Evolutionary conservation across 2,113 vertebrate genomes (phyloP), one percentile per base, ranked within the genome.

Genomic region (Lophotis ruficrista): DNA sequence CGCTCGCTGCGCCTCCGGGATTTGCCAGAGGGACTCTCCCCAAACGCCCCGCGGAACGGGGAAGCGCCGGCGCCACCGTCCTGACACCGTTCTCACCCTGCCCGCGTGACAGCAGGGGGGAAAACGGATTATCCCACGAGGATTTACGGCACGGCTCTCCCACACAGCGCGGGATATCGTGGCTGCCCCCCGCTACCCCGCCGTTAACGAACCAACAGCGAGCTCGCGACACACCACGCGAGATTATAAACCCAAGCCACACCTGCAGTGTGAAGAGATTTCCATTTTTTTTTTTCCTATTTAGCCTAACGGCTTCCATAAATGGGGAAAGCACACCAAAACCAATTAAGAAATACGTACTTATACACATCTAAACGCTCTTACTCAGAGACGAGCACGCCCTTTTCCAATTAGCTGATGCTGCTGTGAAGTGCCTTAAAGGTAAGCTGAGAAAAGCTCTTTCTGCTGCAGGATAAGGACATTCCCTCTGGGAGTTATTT

Each of bases 41-140:
- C 25, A 38, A 1, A 35, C 0, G 2, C 20, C 37, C n/a, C n/a
- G n/a, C n/a, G n/a, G n/a, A n/a, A n/a, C n/a, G n/a, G 12, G n/a
- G 48, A 79, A 61, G 17, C 3, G 0, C 18, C 4, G 1, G 19
- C 70, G 17, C 53, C 35, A 9, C 2, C 0, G 5, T 21, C 54
- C 70, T 8, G 28, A 47, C 37, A 16, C 7, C 1, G 0, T 9
- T 65, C 50, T 50, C 20, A 17, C 22, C 28, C 50, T 38, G 18
- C 18, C 28, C 6, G 1, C 2, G 2, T 7, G 22, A 45, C 0
- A 0, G 15, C 4, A 12, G 2, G 23, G 8, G 13, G 28, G 11
- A 4, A n/a, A 61, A 31, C 0, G 1, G 35, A 31, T 50, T 28
- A 28, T 47, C 24, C 43, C 54, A 54, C 3, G 1, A 5, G 1